Conservation (phyloP, 2,888 invertebrate genomes). For the Dicyrtomina minuta region DNA sequence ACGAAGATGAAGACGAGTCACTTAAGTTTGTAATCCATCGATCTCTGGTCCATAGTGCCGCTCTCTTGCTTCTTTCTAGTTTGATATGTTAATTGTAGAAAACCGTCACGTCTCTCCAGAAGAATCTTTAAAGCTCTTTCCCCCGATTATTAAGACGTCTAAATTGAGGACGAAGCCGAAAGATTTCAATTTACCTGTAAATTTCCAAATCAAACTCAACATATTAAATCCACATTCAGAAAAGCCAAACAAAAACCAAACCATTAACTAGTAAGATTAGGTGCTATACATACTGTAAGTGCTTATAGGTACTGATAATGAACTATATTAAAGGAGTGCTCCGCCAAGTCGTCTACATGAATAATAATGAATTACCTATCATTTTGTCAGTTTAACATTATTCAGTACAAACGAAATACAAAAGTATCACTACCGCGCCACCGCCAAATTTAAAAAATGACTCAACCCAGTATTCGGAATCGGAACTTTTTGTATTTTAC, state of each 20-base stretch:
- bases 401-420: too few relatives aligned
- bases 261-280: neutral
- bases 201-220: slow-evolving; percentile 9
- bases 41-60: slow-evolving; percentile 3
- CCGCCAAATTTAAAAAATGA: too few relatives aligned
- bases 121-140: slow-evolving; percentile 5
- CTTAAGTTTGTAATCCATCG: slow-evolving; percentile 21
- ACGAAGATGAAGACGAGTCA: slow-evolving; percentile 12
- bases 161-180: slow-evolving; percentile 29
- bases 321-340: too few relatives aligned
- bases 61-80: slow-evolving; percentile 9
- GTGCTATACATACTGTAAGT: too few relatives aligned
- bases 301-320: too few relatives aligned
- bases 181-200: slow-evolving; percentile 31
- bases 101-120: slow-evolving; percentile 24
- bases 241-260: neutral
- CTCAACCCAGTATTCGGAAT: too few relatives aligned
- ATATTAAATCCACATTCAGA: neutral
- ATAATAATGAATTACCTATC: too few relatives aligned
- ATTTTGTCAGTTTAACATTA: too few relatives aligned
- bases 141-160: slow-evolving; percentile 31
- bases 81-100: slow-evolving; percentile 29
- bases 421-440: too few relatives aligned
- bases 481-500: too few relatives aligned
- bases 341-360: too few relatives aligned